These are phyloP conservation scores for Margaritifera margaritifera DNA, from an alignment of 2,888 invertebrate genomes.

Conservation along the genomic window DNA sequence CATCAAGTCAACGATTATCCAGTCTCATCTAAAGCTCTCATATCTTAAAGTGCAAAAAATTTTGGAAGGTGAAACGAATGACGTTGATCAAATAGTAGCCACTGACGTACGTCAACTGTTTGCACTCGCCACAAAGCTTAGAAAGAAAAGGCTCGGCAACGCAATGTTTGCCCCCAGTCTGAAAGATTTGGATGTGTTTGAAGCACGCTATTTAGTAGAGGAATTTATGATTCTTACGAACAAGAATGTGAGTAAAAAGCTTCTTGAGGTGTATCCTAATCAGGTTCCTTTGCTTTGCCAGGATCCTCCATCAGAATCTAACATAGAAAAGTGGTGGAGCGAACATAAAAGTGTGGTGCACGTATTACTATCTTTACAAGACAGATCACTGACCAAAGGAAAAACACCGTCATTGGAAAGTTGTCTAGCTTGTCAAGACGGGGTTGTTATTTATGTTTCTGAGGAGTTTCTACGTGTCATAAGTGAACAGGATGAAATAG, in stretches of 20 bases:
- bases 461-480: no score
- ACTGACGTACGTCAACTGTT: constrained; percentile 20
- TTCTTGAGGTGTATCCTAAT: constrained; percentile 13
- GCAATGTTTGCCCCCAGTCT: constrained; percentile 24
- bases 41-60: constrained; percentile 19
- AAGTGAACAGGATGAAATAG: neutral
- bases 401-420: no score
- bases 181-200: neutral
- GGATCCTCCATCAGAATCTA: constrained; percentile 18
- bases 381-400: neutral
- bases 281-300: constrained; percentile 35
- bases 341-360: constrained; percentile 14
- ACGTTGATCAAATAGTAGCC: neutral
- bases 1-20: constrained; percentile 4
- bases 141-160: constrained; percentile 20
- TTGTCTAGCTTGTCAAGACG: no score
- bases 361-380: constrained; percentile 29
- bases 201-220: constrained; percentile 37
- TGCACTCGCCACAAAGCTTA: constrained; percentile 22
- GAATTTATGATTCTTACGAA: constrained; percentile 45
- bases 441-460: no score
- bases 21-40: constrained; percentile 14
- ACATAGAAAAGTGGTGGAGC: constrained; percentile 25
- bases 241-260: constrained; percentile 16
- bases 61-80: neutral